Base-by-base conservation (phyloP, 2,113 vertebrate genomes). In the Camelus dromedarius region DNA sequence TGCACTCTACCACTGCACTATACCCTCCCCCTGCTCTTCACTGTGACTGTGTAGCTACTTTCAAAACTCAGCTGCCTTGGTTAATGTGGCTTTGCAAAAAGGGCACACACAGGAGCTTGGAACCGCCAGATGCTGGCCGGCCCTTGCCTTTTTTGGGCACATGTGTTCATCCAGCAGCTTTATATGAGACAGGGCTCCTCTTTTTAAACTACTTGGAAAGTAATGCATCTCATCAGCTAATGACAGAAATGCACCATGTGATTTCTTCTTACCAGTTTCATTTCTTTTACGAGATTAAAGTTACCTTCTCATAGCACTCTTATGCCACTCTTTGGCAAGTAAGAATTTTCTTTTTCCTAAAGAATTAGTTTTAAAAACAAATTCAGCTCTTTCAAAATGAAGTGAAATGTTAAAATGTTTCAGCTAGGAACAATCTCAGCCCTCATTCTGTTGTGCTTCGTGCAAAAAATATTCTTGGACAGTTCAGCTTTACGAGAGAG, bases 341-440 rank as follows among this genome's bases (percentile, higher is more conserved):
- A 76, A 80, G 26, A 35, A 26, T 56, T 70, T 73, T 56, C 20
- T 75, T 28, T 56, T 67, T 64, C 62, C 28, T 42, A 54, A 67
- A 28, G 42, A 42, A 79, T 6, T 6, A 20, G 66, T 64, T 83
- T 89, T 95, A 48, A 62, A 77, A 69, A 84, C 46, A 83, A 66
- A 93, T 75, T 67, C 26, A 48, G 83, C 83, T 46, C 35, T 69
- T 91, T 91, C 1, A 54, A 91, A 88, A 95, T 48, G 66, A 91
- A 67, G 35, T 9, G 30, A 82, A 93, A 75, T 56, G n/a, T 88
- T 94, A n/a, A 84, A n/a, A 30, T 48, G 67, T 88, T 96, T 86
- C n/a, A 54, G 30, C 72, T 69, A 50, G 58, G 86, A 89, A 77
- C 72, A 54, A 6, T n/a, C 22, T 50, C 56, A 16, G 12, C 35